Conservation (phyloP, 2,113 vertebrate species). For the Anguilla japonica region DNA sequence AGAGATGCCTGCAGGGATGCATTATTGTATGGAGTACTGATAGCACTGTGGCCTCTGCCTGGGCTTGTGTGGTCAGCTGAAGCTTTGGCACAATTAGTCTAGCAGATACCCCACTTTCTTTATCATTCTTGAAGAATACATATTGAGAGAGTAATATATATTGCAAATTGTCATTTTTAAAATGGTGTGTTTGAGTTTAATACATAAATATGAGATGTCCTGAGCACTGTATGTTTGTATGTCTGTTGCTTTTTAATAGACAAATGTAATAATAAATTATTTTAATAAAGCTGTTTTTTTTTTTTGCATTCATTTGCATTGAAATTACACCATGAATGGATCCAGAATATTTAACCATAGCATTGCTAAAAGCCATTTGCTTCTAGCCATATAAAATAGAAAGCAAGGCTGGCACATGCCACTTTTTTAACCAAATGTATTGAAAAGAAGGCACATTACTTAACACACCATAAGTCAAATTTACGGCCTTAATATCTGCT, state of each 20-base stretch:
- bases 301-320: not conserved
- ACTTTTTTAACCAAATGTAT: too few relatives aligned
- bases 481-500: too few relatives aligned
- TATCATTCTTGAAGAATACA: not conserved
- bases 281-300: not conserved
- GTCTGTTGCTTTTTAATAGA: not conserved
- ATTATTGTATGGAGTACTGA: not conserved
- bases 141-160: not conserved
- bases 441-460: too few relatives aligned
- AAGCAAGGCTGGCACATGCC: too few relatives aligned
- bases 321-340: too few relatives aligned
- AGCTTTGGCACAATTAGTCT: not conserved
- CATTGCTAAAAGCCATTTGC: too few relatives aligned
- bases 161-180: not conserved
- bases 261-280: conserved; percentile 21
- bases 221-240: not conserved
- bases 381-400: too few relatives aligned
- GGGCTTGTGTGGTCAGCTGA: not conserved
- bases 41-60: not conserved
- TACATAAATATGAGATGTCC: not conserved
- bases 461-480: too few relatives aligned
- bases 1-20: not conserved
- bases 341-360: too few relatives aligned
- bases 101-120: not conserved
- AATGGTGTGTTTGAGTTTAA: not conserved